Evolutionary conservation across 2,113 vertebrate genomes (phyloP).

Genomic region (Fulica atra): DNA sequence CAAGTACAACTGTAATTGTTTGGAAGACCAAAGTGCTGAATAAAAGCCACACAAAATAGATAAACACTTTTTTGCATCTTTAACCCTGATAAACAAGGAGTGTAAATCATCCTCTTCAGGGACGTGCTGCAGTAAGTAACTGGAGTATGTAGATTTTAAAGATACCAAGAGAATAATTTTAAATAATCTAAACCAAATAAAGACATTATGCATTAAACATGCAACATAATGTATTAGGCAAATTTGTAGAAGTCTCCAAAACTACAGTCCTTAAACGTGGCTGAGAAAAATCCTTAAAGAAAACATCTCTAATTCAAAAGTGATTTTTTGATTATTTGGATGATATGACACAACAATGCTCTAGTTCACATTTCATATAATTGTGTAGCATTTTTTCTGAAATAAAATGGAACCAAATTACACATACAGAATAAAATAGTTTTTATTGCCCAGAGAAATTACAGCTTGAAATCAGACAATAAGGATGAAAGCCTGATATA

Average conservation of each 20-base stretch:
- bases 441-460: slow-evolving; percentile 51
- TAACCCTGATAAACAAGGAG: neutral
- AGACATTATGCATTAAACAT: neutral
- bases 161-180: neutral
- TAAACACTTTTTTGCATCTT: neutral
- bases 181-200: neutral
- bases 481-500: neutral
- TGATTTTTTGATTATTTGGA: neutral
- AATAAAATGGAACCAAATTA: neutral
- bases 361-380: neutral
- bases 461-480: slow-evolving; percentile 53
- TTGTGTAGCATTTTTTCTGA: neutral
- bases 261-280: neutral
- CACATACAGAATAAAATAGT: neutral
- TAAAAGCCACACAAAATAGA: neutral
- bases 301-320: neutral
- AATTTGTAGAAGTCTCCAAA: neutral
- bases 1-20: neutral
- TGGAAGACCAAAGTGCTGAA: neutral
- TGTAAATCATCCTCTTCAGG: neutral
- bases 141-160: neutral
- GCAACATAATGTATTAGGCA: neutral
- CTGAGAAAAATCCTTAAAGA: neutral
- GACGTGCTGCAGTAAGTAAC: neutral
- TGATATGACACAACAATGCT: neutral